Evolutionary conservation across 2,888 invertebrate species (phyloP), one percentile per base, ranked within the genome.

Genomic region (Hyles lineata): DNA sequence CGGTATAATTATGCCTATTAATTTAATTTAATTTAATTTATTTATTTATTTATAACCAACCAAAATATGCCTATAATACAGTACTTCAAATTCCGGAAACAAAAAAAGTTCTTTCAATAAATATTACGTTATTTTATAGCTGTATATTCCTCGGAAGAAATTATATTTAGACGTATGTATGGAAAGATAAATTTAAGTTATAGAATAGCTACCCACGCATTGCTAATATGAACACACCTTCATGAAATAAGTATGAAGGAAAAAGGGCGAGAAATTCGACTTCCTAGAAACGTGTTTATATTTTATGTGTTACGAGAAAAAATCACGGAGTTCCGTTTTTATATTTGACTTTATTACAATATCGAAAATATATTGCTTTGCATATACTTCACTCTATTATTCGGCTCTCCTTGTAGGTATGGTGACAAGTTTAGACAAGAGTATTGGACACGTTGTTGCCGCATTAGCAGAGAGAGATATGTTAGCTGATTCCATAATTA

Each of bases 391-490:
- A 21, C 4, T 11, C 50, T 32, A 32, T 70, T 69, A 70, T 61
- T 72, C n/a, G 71, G 58, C 70, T 72, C 70, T 35, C 72, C 72
- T 95, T 86, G 61, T 83, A 89, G 87, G 82, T 75, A 78, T 98
- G 95, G 95, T 98, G 2, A 95, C 96, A 2, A 96, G 96, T 77
- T 88, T 98, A 88, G 98, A 98, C 86, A 95, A 96, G 76, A 97
- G 97, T 32, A 95, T 98, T 0, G 98, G 98, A 0, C 92, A 95
- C 63, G 95, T 98, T 25, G 93, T 98, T 4, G 85, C 94, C 29
- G 96, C 97, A 2, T 90, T 98, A 74, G 94, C 96, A 61, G 90
- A 95, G 8, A 95, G 92, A 55, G 92, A 95, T 0, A 96, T 98
- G 91, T 91, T 98, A 78, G 92, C 97, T 35, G 96, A 98, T 85